Conservation (phyloP, 2,113 vertebrate genomes). For the Daphoenositta chrysoptera region DNA sequence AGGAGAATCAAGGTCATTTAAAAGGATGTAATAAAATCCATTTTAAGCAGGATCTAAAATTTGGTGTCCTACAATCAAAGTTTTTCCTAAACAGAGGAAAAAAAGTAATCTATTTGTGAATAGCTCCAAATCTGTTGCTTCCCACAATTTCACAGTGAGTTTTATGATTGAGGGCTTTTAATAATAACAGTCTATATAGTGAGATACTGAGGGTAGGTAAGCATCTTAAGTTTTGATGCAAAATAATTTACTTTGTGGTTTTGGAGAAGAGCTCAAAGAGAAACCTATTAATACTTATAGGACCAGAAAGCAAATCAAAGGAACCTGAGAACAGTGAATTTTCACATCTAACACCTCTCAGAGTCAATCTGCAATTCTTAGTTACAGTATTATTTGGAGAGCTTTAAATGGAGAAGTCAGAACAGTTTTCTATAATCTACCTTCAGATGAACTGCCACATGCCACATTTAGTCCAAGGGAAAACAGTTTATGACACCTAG, state of each 20-base stretch:
- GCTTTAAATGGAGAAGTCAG: neutral
- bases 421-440: neutral
- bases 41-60: neutral
- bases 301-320: neutral
- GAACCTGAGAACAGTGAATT: neutral
- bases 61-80: neutral
- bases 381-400: neutral
- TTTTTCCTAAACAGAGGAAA: neutral
- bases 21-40: neutral
- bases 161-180: neutral
- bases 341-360: neutral
- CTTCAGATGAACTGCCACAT: neutral
- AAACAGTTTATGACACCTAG: conserved; percentile 32
- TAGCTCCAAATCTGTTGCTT: neutral
- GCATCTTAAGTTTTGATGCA: neutral
- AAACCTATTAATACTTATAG: neutral
- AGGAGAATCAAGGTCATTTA: neutral
- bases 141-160: neutral
- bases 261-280: neutral
- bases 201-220: neutral
- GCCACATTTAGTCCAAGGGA: neutral
- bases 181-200: neutral
- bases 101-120: neutral
- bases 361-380: neutral
- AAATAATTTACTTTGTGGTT: neutral